Base-by-base conservation (phyloP, 2,888 invertebrate species). In the Thecocarcelia acutangulata region DNA sequence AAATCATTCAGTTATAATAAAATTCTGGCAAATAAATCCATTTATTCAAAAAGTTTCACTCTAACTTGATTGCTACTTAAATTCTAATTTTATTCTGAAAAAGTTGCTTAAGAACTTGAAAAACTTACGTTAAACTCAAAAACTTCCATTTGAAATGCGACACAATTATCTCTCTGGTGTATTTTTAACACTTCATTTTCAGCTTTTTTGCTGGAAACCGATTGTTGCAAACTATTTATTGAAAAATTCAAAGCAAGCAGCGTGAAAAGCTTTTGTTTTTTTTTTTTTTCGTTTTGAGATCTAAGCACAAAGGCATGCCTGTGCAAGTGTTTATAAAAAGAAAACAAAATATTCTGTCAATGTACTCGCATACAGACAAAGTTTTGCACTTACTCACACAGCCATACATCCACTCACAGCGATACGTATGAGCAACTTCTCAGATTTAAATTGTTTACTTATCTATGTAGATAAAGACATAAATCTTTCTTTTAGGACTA, bases 181-280 rank as follows among this genome's bases (percentile, higher is more conserved):
- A 24, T 24, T 24, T 42, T 58, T 19, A 13, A 21, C 56, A 58
- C 3, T 15, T 33, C 15, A 17, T 44, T 24, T 11, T 24, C 8
- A 6, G 37, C 6, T 56, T 44, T 37, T 19, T 4, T 42, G 24
- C 24, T 24, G 24, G 3, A 24, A 24, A 24, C 24, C 28, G 8
- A n/a, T 48, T 21, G 46, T 48, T 3, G 5, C 12, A 2, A 12
- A 28, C 6, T 54, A 64, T 72, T 63, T 68, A 52, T 54, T 70
- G 74, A 72, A 54, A 52, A 69, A 61, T 24, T 75, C 46, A 68
- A 80, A 83, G 80, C 76, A 83, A 83, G 74, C 80, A 83, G 54
- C 70, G 68, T 58, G 73, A 74, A 80, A 50, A 83, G 59, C 70
- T 84, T 76, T 70, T 15, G 2, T 24, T 63, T 21, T 12, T 52